Evolutionary conservation across 2,113 vertebrate species (phyloP), one percentile per base, ranked within the genome.

Genomic region (Epinephelus cyanopodus): DNA sequence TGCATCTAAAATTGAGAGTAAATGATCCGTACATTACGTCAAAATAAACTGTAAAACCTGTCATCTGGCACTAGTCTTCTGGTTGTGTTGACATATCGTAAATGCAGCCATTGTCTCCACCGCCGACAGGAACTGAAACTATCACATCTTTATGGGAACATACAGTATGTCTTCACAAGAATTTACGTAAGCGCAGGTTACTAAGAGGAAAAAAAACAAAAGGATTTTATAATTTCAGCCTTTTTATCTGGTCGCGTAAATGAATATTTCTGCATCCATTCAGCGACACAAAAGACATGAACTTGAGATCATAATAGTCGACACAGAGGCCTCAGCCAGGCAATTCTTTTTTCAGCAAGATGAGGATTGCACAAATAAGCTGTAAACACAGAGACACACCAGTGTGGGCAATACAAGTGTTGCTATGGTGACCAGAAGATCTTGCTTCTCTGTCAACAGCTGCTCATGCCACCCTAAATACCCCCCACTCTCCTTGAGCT

Each of bases 391-490:
- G 82, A 74, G 65, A 85, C 89, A 83, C 80, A 67, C 67, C 81
- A 90, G 82, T 90, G 91, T 92, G 88, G 90, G 92, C 89, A 90
- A 92, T 84, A 93, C 87, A 92, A 92, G 86, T 88, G 92, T 94
- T 94, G 90, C 93, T 78, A 94, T 94, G 93, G 92, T 79, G 85
- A 94, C 88, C 72, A 76, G 85, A 87, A 82, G 89, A 91, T 91
- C 93, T 79, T 78, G 88, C 87, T 87, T 93, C 83, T 94, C 91
- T 79, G 90, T 94, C 92, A 94, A 94, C 92, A 95, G 93, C 93
- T 94, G 91, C 91, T 93, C 90, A 90, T 94, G 93, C 91, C 93
- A 94, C 90, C 90, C 89, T 85, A 88, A 93, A 91, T 90, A 89
- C 87, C 87, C 74, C 80, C 82, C 67, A 65, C 85, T 84, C 90